phyloP scores from a whole-genome alignment of 2,113 vertebrate genomes.

The Australoheros scitulus region DNA sequence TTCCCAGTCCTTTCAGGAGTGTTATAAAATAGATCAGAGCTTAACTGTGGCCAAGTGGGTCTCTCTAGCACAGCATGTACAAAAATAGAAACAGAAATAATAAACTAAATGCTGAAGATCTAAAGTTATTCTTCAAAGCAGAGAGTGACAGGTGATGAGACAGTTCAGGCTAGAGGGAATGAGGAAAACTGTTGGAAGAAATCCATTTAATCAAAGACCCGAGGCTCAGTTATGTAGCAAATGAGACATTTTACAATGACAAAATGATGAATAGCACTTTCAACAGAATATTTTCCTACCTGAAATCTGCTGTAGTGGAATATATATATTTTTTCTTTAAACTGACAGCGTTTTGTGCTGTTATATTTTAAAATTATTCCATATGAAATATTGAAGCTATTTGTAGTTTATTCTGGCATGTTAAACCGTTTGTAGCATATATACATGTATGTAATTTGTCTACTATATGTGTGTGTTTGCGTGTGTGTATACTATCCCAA shows the following conservation, averaged over 20 bases:
- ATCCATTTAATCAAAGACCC: background rate
- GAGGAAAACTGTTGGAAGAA: background rate
- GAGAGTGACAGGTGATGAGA: background rate
- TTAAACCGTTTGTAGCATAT: background rate
- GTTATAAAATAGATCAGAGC: background rate
- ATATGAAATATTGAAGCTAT: background rate
- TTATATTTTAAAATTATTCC: too few relatives aligned
- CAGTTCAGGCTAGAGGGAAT: background rate
- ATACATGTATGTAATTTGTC: too few relatives aligned
- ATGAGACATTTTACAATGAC: background rate
- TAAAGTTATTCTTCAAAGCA: background rate
- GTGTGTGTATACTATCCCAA: background rate
- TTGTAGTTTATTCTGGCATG: background rate
- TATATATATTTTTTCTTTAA: background rate
- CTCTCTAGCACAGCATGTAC: background rate
- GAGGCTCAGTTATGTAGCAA: background rate
- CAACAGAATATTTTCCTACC: too few relatives aligned
- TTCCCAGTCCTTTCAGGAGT: background rate
- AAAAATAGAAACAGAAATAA: background rate
- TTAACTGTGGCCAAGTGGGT: background rate
- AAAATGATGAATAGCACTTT: too few relatives aligned
- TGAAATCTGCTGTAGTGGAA: background rate
- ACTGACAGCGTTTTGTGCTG: background rate
- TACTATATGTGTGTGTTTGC: background rate
- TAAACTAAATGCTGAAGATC: rapidly evolving